phyloP scores from a whole-genome alignment of 2,113 vertebrate genomes.

The Pedetes capensis region DNA sequence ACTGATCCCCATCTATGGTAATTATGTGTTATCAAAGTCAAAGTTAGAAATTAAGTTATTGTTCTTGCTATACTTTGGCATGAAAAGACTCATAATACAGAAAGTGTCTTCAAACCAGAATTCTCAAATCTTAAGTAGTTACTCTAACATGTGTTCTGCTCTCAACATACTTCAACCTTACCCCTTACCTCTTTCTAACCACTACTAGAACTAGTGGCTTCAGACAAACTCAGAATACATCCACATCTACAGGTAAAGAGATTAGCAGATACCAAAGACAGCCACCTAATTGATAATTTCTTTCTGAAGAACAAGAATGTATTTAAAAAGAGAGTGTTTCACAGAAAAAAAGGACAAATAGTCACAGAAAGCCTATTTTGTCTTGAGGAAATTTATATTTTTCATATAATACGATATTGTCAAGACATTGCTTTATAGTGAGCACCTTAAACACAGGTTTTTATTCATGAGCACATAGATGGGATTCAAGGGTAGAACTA shows the following conservation, averaged over 20 bases:
- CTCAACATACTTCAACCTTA: not conserved
- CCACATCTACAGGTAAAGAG: not conserved
- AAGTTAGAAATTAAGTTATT: not conserved
- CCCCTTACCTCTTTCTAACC: not conserved
- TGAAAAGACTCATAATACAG: not conserved
- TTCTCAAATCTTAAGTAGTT: not conserved
- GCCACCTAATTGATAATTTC: not conserved
- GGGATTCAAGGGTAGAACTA: not conserved
- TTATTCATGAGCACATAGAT: not conserved
- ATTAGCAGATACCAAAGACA: not conserved
- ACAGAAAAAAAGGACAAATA: not conserved
- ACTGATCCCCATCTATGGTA: not conserved
- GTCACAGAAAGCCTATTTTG: not conserved
- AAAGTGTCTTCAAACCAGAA: not conserved
- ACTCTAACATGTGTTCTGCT: not conserved
- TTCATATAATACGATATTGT: not conserved
- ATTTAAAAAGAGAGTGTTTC: not conserved
- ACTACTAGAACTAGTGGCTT: not conserved
- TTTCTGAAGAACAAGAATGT: not conserved
- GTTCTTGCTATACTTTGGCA: not conserved
- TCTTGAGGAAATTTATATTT: not conserved
- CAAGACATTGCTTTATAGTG: not conserved
- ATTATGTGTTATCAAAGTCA: constrained; percentile 35
- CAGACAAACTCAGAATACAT: not conserved
- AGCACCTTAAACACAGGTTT: not conserved